Percentiles rank a stretch among this genome's conserved stretches.
These are phyloP conservation scores for Pseudomyrmex gracilis DNA, from an alignment of 1,140 invertebrate species.

Conservation along the genomic window DNA sequence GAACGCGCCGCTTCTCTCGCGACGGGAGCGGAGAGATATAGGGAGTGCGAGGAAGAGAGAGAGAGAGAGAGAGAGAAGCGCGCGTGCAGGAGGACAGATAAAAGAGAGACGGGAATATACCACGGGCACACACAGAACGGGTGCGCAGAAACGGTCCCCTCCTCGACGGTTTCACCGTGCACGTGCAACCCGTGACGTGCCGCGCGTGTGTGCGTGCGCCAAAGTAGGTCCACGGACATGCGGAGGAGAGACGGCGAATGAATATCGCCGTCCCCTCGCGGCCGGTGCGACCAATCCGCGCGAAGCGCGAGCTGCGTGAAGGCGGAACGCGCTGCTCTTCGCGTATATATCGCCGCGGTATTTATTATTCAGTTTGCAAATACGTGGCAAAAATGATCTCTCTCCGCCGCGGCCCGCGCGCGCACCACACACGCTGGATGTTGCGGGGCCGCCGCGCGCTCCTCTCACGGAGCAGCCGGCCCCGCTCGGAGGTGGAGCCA, in stretches of 20 bases:
- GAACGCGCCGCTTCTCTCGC: conserved; percentile 42
- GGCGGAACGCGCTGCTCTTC: conserved; percentile 84
- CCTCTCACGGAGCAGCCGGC: conserved; percentile 34
- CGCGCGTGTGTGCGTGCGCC: conserved; percentile 66
- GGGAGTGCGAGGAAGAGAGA: background rate
- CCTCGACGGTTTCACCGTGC: conserved; percentile 40
- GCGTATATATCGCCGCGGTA: conserved; percentile 80
- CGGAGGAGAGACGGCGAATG: conserved; percentile 76
- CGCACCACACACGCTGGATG: conserved; percentile 49
- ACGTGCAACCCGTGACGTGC: conserved; percentile 58
- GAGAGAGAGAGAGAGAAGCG: conserved; percentile 13
- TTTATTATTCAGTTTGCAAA: conserved; percentile 86
- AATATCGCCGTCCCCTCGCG: conserved; percentile 83
- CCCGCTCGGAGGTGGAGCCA: conserved; percentile 77
- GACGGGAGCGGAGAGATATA: conserved; percentile 18
- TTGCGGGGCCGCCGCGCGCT: conserved; percentile 17
- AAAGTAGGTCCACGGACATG: conserved; percentile 78
- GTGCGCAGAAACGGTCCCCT: conserved; percentile 53
- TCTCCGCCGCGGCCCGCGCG: conserved; percentile 65
- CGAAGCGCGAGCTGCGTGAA: conserved; percentile 83
- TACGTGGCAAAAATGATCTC: conserved; percentile 85
- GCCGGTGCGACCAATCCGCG: conserved; percentile 83
- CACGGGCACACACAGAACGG: conserved; percentile 50
- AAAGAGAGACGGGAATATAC: conserved; percentile 40
- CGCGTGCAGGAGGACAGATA: background rate